Evolutionary conservation across 2,113 vertebrate species (phyloP), one percentile per base, ranked within the genome.

Genomic region (Ceuthmochares aereus): DNA sequence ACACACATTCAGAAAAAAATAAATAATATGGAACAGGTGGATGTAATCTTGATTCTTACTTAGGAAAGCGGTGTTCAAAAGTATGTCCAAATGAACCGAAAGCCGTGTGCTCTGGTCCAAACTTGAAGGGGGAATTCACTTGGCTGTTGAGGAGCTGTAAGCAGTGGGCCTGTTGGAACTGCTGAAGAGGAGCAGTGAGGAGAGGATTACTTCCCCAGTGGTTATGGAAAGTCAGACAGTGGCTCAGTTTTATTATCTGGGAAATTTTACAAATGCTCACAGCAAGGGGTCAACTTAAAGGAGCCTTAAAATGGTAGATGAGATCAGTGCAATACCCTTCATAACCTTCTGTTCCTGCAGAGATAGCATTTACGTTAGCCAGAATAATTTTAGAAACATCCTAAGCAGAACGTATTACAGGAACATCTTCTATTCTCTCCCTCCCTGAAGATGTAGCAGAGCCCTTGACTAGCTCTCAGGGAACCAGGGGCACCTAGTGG

Each of bases 21-120:
- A 85, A 93, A 91, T 80, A 91, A 56, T 88, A 79, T 86, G 85
- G 72, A 96, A 69, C 93, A 96, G 95, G 85, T 96, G 92, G 82
- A 94, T 88, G 63, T 37, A 84, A 94, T 95, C 91, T 90, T 90
- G 32, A 55, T 63, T 90, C 79, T 79, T 74, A 77, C 79, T 79
- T 74, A 77, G 70, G 75, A 80, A 6, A 80, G 55, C 59, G 77
- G 59, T 3, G 1, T 70, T 88, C 22, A 87, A 89, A 95, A 40
- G 32, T 37, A 58, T 16, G 59, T 67, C 76, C 72, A 79, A 91
- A 51, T 7, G 36, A 80, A 90, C 14, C 26, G 43, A 87, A 93
- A 96, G 43, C 67, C 2, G 4, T 1, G 4, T 42, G 30, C 80
- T 88, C 67, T 66, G 45, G 42, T 80, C 72, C 84, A 77, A 37